Base-by-base conservation (phyloP, 2,888 invertebrate species). In the Euzophera pinguis region DNA sequence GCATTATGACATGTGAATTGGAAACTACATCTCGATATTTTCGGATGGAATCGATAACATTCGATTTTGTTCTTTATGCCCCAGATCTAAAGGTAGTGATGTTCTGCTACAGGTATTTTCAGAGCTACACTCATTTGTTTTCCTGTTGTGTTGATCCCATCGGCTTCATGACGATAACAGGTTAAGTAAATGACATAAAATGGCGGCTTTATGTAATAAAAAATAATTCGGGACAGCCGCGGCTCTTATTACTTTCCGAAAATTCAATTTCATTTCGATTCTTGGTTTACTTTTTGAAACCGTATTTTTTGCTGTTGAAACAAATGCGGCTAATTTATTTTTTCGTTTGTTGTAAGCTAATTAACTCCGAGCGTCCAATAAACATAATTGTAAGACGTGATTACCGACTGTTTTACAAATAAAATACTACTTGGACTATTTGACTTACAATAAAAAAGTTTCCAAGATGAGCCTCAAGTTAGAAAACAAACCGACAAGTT, bases 131-230 rank as follows among this genome's bases (percentile, higher is more conserved):
- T 39, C 9, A 61, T 59, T 59, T 59, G 59, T 65, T 64, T 64
- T 66, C 69, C 69, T 62, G 63, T 69, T 67, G 68, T 61, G 64
- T 68, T 65, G 64, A 66, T 67, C 71, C 63, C 63, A 63, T 64
- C 73, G 73, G 68, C 69, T 69, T 69, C 57, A 69, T 65, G 69
- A 69, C 80, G 75, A 81, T 81, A 82, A 82, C 80, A 80, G 82
- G 78, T 81, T 82, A 82, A 84, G 82, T 82, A 80, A 84, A 82
- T 82, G 82, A 81, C 77, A 81, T 69, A 82, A 78, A 83, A 82
- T 81, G 75, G 72, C 73, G 67, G 71, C 68, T 73, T 69, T 74
- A 61, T 64, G 69, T 60, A 76, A 76, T 80, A 81, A 78, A 75
- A 72, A 76, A 73, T 76, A 74, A 81, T 80, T 75, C 64, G 65